Evolutionary conservation across 2,888 invertebrate genomes (phyloP), one percentile per base, ranked within the genome.

Genomic region (Ormia ochracea): DNA sequence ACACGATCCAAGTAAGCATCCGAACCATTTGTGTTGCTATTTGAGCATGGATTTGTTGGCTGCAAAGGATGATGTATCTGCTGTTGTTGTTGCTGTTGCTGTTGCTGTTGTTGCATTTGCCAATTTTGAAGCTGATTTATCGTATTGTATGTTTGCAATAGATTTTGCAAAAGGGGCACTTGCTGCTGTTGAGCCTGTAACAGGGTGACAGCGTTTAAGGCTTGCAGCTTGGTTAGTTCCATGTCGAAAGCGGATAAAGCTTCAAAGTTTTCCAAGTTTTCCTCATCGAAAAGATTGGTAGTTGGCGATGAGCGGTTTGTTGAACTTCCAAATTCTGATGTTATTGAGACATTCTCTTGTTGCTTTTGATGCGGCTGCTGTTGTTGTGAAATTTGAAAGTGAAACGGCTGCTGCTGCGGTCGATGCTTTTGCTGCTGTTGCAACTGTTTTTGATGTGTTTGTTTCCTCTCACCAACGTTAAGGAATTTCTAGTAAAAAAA

Each of bases 1-100:
- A 87, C 87, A 38, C 88, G 86, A 84, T 89, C 89, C 66, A 89
- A 83, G 83, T 89, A 86, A 28, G 85, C 85, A 82, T 89, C 89
- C 43, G 80, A 61, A 3, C 72, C 80, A 52, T 81, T 84, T n/a
- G 31, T 26, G 38, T 61, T 76, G 6, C 52, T 7, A 48, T 68
- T 72, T 6, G 33, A 21, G 26, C 56, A 38, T 43, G 41, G 23
- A 43, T 59, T 38, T 3, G 61, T 54, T 63, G 56, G 69, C 41
- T 69, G 63, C 10, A 41, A 4, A 5, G 38, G 12, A 7, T 61
- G 73, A 2, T 69, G 65, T 9, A 66, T 65, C 3, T 72, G 58
- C 6, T 84, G 61, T 14, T 61, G 23, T 9, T 59, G 73, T 9
- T 56, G 68, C 4, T 72, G 56, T 1, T 83, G 63, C 7, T 65